Base-by-base conservation (phyloP, 1,140 invertebrate genomes). In the Dicyema japonicum region DNA sequence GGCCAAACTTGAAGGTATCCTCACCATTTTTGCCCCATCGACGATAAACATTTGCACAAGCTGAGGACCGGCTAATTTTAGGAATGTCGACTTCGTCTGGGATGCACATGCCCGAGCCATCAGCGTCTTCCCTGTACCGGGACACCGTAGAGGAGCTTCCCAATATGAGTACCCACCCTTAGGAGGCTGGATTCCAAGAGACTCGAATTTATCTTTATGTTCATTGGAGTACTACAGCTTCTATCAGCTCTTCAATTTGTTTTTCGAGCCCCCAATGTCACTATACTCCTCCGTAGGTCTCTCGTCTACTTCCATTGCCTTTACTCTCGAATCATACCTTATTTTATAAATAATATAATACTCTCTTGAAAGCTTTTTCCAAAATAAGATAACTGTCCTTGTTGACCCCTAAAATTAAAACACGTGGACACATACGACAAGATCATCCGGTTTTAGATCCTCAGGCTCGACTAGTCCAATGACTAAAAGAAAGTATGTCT, bases 21-120 rank as follows among this genome's bases (percentile, higher is more conserved):
- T 60, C 0, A 97, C 88, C 12, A 94, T 54, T 51, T 94, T 97
- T 1, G 85, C 82, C 37, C 85, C 85, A 54, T 97, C 85, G 50
- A 85, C 85, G 39, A 66, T 66, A 43, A 92, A 94, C 85, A 94
- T 97, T 48, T 97, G 85, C 12, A 97, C 85, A 8, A 94, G 52
- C 45, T 97, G 85, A n/a, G 85, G 85, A 9, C 85, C 85, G 38
- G 85, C 85, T 9, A 94, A 41, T 39, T 67, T 67, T 21, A 94
- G 56, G 53, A 92, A 94, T 4, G 82, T 92, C 2, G 80, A 90
- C 52, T 94, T 92, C 15, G 85, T 94, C 54, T 94, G 85, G 4
- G 85, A 82, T 31, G 88, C 88, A 53, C 88, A 94, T 8, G 88
- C 88, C 46, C 88, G 58, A 7, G 88, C 88, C 38, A 97, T 54